A percentile compares a stretch with the other conserved stretches of the same genome.
These are phyloP conservation scores for Isoperla grammatica DNA, from an alignment of 2,888 invertebrate genomes.

Conservation along the genomic window DNA sequence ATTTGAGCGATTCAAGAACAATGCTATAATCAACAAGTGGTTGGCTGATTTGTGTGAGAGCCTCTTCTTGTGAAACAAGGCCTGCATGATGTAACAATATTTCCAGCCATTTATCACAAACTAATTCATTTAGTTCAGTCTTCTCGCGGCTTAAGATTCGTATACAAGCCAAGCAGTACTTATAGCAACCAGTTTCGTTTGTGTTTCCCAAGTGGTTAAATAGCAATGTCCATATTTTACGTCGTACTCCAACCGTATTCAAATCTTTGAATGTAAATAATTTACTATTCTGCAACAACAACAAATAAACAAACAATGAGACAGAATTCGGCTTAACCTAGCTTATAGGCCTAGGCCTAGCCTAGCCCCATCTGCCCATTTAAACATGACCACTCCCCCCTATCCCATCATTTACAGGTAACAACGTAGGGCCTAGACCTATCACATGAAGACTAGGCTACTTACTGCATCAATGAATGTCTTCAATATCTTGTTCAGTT, in stretches of 20 bases:
- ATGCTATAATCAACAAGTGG: constrained; percentile 38
- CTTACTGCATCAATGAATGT: constrained; percentile 46
- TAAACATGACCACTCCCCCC: background rate
- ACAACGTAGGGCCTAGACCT: background rate
- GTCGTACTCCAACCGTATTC: constrained; percentile 49
- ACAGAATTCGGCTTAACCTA: constrained; percentile 9
- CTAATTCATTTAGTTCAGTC: constrained; percentile 58
- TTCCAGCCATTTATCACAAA: constrained; percentile 62
- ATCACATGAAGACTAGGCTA: constrained; percentile 14
- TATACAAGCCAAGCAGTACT: constrained; percentile 54
- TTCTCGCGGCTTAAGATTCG: constrained; percentile 75
- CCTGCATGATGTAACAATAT: constrained; percentile 63
- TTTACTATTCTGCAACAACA: constrained; percentile 49
- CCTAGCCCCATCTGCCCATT: too few relatives aligned
- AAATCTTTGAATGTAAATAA: constrained; percentile 58
- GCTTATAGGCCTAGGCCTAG: background rate
- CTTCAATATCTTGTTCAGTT: constrained; percentile 34
- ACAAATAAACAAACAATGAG: constrained; percentile 18
- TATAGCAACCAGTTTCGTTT: constrained; percentile 46
- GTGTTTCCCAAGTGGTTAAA: constrained; percentile 53
- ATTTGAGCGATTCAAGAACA: constrained; percentile 76
- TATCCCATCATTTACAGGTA: background rate
- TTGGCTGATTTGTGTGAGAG: constrained; percentile 23
- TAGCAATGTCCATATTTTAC: constrained; percentile 55
- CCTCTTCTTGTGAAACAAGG: constrained; percentile 39